Evolutionary conservation across 1,140 invertebrate species (phyloP).

Genomic region (Potamilus streckersoni): DNA sequence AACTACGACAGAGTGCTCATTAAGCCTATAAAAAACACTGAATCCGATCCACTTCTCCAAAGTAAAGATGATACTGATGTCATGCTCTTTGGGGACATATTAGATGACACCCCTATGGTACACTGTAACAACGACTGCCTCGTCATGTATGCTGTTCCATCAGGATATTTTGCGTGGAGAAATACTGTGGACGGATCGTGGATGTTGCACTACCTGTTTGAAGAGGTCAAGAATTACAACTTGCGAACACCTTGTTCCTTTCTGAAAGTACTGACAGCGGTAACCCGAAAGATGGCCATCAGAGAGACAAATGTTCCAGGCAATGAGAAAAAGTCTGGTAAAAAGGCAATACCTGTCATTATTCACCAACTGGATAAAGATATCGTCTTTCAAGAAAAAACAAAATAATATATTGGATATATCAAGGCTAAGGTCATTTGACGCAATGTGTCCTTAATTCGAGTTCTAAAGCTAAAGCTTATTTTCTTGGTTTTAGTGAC

Average conservation of each 20-base stretch:
- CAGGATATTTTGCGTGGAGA: conserved; percentile 25
- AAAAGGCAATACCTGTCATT: conserved; percentile 20
- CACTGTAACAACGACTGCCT: conserved; percentile 14
- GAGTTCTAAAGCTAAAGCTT: too few relatives aligned
- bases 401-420: too few relatives aligned
- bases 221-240: conserved; percentile 7
- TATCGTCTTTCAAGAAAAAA: conserved; percentile 9
- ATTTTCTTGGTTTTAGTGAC: too few relatives aligned
- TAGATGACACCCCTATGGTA: conserved; percentile 12
- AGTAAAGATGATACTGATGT: too few relatives aligned
- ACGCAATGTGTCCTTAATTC: too few relatives aligned
- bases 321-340: background rate
- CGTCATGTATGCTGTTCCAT: conserved; percentile 19
- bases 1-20: too few relatives aligned
- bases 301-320: conserved; percentile 6
- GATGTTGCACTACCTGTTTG: conserved; percentile 20
- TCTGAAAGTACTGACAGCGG: conserved; percentile 13
- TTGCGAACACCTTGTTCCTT: background rate
- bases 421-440: too few relatives aligned
- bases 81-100: background rate
- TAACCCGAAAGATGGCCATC: conserved; percentile 4
- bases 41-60: too few relatives aligned
- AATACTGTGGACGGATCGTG: conserved; percentile 17
- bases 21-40: too few relatives aligned
- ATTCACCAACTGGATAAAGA: conserved; percentile 17